Conservation (phyloP, 2,113 vertebrate genomes). For the Nibea coibor region DNA sequence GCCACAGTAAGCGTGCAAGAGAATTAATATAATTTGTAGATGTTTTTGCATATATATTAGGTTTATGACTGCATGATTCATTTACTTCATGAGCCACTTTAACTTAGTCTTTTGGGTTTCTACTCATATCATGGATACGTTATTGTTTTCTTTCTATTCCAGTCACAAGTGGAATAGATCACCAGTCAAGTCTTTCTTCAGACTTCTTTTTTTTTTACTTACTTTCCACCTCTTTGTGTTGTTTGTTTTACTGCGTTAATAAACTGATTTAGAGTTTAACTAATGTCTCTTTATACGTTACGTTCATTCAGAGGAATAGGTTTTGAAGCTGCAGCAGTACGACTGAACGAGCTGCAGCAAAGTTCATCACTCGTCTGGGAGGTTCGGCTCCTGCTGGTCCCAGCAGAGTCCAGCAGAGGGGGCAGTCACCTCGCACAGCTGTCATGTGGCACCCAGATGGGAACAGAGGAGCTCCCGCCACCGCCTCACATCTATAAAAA, state of each 20-base stretch:
- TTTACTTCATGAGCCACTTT: slow-evolving; percentile 29
- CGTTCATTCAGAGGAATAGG: neutral
- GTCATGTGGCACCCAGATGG: slow-evolving; percentile 1
- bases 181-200: neutral
- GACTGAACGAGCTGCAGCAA: slow-evolving; percentile 5
- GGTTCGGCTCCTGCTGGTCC: slow-evolving; percentile 38
- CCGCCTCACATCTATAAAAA: neutral
- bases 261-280: neutral
- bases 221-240: neutral
- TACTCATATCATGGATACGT: neutral
- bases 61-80: slow-evolving; percentile 11
- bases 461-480: neutral
- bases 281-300: neutral
- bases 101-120: neutral
- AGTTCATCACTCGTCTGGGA: slow-evolving; percentile 9
- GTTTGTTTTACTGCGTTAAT: neutral
- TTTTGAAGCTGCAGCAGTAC: neutral
- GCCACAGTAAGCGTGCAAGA: slow-evolving; percentile 16
- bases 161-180: neutral
- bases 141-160: slow-evolving; percentile 4
- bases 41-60: slow-evolving; percentile 40
- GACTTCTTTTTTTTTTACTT: neutral
- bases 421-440: slow-evolving; percentile 66
- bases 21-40: slow-evolving; percentile 20
- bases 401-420: slow-evolving; percentile 73